phyloP scores from a whole-genome alignment of 37 sponge, comb jelly and placozoan species.

The Agelas oroides region DNA sequence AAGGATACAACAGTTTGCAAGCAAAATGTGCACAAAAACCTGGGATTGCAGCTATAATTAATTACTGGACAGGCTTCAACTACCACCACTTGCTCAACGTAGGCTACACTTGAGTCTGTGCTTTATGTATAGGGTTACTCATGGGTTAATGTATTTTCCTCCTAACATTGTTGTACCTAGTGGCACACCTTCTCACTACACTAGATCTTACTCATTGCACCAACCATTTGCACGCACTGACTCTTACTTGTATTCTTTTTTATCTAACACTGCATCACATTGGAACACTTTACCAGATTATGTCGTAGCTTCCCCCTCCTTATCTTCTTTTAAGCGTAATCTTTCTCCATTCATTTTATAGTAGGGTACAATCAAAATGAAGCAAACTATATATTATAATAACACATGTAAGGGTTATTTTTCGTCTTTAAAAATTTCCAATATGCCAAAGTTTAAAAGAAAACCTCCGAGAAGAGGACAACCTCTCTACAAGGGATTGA shows the following conservation, averaged over 20 bases:
- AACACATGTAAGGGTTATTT: too few relatives aligned
- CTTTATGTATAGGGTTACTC: conserved; percentile 6
- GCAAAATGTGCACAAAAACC: not conserved
- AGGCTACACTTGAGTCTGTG: not conserved
- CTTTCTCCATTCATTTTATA: not conserved
- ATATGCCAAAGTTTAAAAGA: too few relatives aligned
- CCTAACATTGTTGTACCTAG: not conserved
- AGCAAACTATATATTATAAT: too few relatives aligned
- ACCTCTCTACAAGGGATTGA: too few relatives aligned
- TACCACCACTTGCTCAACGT: not conserved
- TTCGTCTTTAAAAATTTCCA: too few relatives aligned
- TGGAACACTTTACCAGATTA: conserved; percentile 4
- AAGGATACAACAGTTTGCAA: conserved; percentile 6
- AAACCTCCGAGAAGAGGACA: too few relatives aligned
- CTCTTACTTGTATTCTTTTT: conserved; percentile 9
- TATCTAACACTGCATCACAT: not conserved
- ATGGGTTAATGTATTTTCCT: not conserved
- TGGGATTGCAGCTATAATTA: not conserved
- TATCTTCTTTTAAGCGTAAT: not conserved
- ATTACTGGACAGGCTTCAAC: not conserved
- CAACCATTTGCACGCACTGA: not conserved
- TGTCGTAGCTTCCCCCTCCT: not conserved
- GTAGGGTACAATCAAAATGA: too few relatives aligned
- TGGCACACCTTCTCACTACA: not conserved
- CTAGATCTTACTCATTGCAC: not conserved